Conservation (phyloP, 2,888 invertebrate species). For the Kryphioiulus occultus region DNA sequence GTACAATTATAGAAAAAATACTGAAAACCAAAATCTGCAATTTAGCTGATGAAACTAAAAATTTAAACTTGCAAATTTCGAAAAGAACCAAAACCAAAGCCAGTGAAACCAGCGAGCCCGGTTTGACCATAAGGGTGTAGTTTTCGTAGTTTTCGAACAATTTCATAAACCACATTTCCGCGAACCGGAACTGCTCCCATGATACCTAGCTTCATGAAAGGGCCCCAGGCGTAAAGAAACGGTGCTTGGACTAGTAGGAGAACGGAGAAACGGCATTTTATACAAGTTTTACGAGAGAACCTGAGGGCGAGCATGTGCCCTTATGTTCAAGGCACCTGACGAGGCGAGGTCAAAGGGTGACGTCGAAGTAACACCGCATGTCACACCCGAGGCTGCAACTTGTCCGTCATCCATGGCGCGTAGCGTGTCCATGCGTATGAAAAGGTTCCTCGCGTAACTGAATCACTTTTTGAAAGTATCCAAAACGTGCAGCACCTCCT, state of each 20-base stretch:
- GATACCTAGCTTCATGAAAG: not conserved
- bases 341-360: not conserved
- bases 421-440: not conserved
- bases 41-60: too few species aligned
- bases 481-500: constrained; percentile 45
- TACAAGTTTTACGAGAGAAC: not conserved
- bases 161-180: too few species aligned
- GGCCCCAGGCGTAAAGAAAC: not conserved
- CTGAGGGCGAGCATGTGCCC: not conserved
- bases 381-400: not conserved
- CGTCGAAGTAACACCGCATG: not conserved
- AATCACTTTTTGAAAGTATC: constrained; percentile 52
- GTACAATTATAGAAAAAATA: too few species aligned
- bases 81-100: not conserved
- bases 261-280: not conserved
- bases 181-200: not conserved
- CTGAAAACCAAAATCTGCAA: too few species aligned
- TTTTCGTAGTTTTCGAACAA: too few species aligned
- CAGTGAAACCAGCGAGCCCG: too few species aligned
- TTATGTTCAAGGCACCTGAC: not conserved
- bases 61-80: not conserved
- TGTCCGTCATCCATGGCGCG: not conserved
- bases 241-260: not conserved
- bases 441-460: not conserved
- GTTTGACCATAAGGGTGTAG: too few species aligned